Percentiles rank a stretch among this genome's conserved stretches.
phyloP scores from a whole-genome alignment of 2,888 invertebrate genomes.

The Latrodectus elegans region DNA sequence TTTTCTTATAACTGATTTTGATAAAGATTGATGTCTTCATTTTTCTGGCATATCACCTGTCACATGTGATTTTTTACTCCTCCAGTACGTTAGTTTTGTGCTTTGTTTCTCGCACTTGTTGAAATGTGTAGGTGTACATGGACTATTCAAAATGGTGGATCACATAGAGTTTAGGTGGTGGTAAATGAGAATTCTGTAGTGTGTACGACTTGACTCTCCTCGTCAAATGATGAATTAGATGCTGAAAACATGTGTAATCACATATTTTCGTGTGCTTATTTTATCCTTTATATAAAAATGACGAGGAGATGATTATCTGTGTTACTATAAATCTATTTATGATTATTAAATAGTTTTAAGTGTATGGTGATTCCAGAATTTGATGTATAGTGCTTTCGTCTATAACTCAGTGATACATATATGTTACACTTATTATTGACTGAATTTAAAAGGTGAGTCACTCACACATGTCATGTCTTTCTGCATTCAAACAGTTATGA shows the following conservation, averaged over 20 bases:
- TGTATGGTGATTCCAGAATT: slow-evolving; percentile 40
- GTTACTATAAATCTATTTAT: slow-evolving; percentile 28
- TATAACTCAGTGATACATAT: slow-evolving; percentile 18
- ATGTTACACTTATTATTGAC: background rate
- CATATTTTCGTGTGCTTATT: background rate
- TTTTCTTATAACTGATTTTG: too few relatives aligned
- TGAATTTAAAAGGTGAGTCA: background rate
- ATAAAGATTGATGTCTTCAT: background rate
- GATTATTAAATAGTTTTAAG: slow-evolving; percentile 46
- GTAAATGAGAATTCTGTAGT: slow-evolving; percentile 41
- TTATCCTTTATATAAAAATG: slow-evolving; percentile 9
- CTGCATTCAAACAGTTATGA: background rate
- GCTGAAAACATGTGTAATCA: slow-evolving; percentile 18
- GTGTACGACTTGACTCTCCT: slow-evolving; percentile 24
- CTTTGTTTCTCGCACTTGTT: slow-evolving; percentile 41
- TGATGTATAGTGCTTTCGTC: slow-evolving; percentile 36
- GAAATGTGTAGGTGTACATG: slow-evolving; percentile 65
- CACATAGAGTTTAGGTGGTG: slow-evolving; percentile 55
- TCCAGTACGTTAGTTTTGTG: slow-evolving; percentile 34
- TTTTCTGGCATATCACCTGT: background rate
- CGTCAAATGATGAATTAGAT: slow-evolving; percentile 34
- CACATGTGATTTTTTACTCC: background rate
- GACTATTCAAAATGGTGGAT: slow-evolving; percentile 68
- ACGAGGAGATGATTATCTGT: slow-evolving; percentile 6
- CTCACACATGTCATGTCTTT: background rate